Base-by-base conservation (phyloP, 2,888 invertebrate species). In the Elegia similella region DNA sequence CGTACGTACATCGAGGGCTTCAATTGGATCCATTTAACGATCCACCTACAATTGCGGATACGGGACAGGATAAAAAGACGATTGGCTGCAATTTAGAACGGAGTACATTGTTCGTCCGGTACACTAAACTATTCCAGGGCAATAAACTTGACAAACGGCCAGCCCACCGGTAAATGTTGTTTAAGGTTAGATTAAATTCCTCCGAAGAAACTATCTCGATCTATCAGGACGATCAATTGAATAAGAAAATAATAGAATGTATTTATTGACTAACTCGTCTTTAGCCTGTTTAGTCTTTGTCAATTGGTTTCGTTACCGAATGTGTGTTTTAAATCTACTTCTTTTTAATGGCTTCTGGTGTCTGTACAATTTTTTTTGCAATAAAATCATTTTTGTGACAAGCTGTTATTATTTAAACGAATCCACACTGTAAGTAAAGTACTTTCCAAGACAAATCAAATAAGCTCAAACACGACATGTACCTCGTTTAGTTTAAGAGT, bases 21-120 rank as follows among this genome's bases (percentile, higher is more conserved):
- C 42, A 52, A 53, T 53, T 53, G 53, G 53, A 42, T 53, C 53
- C 42, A 53, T 53, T 43, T 53, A 42, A 29, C 42, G 52, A 52
- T 52, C 17, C 38, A 38, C 3, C 42, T 42, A 29, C 42, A 42
- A 42, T 23, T 29, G 38, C 15, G 53, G 29, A 7, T 23, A 7
- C 42, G 53, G 17, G 42, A 42, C 29, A 16, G 42, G 53, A 23
- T 42, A 53, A 53, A 53, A 53, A 53, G 53, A 42, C 23, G 42
- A 53, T 42, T 53, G 42, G 53, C 10, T 10, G 53, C 53, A 42
- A 53, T 53, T 53, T 53, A 42, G 53, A 46, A 29, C 29, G 23
- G 23, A 17, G 23, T 15, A 48, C 48, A 32, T 48, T 48, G 48
- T 32, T 10, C 52, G 32, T 50, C 42, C 38, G 38, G 23, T 17